phyloP scores from a whole-genome alignment of 37 sponge, comb jelly and placozoan genomes.

The Geodia barretti region DNA sequence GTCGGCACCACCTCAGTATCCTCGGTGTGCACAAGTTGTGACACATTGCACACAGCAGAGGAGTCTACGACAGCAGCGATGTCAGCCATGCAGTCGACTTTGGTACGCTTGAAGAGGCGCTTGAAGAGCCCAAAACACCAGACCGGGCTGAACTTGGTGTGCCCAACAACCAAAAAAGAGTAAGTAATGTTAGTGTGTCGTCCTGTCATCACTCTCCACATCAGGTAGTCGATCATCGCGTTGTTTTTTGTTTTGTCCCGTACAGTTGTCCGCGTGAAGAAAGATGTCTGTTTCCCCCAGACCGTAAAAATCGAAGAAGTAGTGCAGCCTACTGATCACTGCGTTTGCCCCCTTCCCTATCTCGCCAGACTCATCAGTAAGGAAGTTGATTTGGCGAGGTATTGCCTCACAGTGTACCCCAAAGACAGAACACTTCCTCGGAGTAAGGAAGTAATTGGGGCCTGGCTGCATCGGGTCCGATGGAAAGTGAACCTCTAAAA shows the following conservation, averaged over 20 bases:
- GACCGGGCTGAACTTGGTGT: neutral
- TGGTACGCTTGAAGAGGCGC: neutral
- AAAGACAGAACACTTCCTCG: conserved; percentile 62
- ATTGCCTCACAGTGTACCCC: conserved; percentile 20
- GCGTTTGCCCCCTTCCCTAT: no score
- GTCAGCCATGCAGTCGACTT: no score
- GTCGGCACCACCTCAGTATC: no score
- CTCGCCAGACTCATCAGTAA: no score
- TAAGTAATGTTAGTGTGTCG: neutral
- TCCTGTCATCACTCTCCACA: conserved; percentile 21
- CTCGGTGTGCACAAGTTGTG: no score
- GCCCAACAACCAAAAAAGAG: neutral
- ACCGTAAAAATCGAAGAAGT: neutral
- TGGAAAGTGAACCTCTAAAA: conserved; percentile 50
- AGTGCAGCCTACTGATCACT: neutral
- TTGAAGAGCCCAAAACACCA: neutral
- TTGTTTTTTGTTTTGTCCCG: conserved; percentile 39
- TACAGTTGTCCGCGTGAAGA: conserved; percentile 28
- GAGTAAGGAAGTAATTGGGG: conserved; percentile 71
- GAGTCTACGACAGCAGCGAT: neutral
- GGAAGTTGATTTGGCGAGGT: neutral
- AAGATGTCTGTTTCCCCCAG: conserved; percentile 3
- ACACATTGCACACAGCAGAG: neutral
- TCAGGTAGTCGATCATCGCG: conserved; percentile 2
- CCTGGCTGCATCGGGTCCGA: conserved; percentile 62